Evolutionary conservation across 2,797 vertebrate genomes (phyloP).

Genomic region (Acanthis flammea): DNA sequence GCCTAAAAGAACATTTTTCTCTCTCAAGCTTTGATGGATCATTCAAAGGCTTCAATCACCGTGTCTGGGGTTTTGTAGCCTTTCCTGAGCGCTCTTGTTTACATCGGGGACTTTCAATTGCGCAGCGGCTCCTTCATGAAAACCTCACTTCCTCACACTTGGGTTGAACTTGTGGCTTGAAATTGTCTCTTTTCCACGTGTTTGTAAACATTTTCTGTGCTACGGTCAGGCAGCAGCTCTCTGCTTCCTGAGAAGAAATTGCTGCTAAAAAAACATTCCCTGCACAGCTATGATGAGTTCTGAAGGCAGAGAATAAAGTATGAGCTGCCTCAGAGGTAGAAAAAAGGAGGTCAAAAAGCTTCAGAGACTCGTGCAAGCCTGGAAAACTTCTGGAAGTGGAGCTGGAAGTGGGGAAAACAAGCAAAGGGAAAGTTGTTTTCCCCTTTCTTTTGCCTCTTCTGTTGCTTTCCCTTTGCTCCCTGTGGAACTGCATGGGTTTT

Average conservation of each 20-base stretch:
- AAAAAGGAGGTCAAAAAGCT: neutral
- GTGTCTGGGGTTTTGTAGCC: neutral
- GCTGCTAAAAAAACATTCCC: neutral
- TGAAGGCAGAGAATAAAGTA: neutral
- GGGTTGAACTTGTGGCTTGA: neutral
- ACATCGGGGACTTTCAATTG: neutral
- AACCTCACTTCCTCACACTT: neutral
- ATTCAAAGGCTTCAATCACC: constrained; percentile 16
- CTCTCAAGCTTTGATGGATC: neutral
- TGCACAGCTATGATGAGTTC: neutral
- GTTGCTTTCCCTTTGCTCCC: neutral
- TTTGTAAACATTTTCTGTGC: neutral
- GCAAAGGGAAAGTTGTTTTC: neutral
- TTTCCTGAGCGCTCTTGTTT: neutral
- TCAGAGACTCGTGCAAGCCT: neutral
- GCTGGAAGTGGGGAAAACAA: neutral
- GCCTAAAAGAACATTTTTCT: neutral
- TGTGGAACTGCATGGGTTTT: fast-evolving
- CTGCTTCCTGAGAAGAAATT: neutral
- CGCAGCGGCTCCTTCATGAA: neutral
- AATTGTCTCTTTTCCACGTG: neutral
- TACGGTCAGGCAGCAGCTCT: neutral
- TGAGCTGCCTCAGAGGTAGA: neutral
- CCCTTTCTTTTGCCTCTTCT: neutral
- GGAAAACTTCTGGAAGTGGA: neutral